A percentile compares a stretch with the other conserved stretches of the same genome.
phyloP scores from a whole-genome alignment of 2,797 vertebrate species.

The Typhlichthys subterraneus region DNA sequence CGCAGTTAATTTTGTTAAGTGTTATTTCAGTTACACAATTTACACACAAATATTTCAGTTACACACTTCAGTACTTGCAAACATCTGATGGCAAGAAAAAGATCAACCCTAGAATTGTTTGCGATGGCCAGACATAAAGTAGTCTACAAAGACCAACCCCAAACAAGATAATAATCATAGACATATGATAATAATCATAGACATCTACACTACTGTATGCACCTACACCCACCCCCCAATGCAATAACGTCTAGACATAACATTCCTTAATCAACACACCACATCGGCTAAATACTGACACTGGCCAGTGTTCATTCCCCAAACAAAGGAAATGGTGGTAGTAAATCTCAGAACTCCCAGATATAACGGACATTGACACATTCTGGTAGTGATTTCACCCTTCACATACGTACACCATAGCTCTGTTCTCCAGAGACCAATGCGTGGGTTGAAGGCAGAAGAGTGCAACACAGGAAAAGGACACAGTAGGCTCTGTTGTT shows the following conservation, averaged over 20 bases:
- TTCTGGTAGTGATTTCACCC: conserved; percentile 19
- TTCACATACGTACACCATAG: not conserved
- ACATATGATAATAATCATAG: not conserved
- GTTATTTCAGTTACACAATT: conserved; percentile 30
- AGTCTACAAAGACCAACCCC: not conserved
- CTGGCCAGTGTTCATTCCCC: not conserved
- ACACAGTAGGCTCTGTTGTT: conserved; percentile 4
- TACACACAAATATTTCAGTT: conserved; percentile 23
- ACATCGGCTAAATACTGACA: not conserved
- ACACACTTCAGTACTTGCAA: conserved; percentile 10
- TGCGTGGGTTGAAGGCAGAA: conserved; percentile 1
- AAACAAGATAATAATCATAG: not conserved
- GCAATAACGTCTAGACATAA: not conserved
- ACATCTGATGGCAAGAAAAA: conserved; percentile 8
- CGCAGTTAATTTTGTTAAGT: not conserved
- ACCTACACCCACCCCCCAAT: not conserved
- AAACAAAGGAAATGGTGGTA: not conserved
- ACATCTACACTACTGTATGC: not conserved
- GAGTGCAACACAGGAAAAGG: conserved; percentile 5
- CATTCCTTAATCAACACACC: not conserved
- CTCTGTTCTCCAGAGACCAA: not conserved
- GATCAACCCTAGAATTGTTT: not conserved
- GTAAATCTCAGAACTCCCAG: not conserved
- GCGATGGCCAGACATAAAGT: conserved; percentile 5
- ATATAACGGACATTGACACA: conserved; percentile 16